These are phyloP conservation scores for Germaria angustata DNA, from an alignment of 2,888 invertebrate species.

Conservation along the genomic window DNA sequence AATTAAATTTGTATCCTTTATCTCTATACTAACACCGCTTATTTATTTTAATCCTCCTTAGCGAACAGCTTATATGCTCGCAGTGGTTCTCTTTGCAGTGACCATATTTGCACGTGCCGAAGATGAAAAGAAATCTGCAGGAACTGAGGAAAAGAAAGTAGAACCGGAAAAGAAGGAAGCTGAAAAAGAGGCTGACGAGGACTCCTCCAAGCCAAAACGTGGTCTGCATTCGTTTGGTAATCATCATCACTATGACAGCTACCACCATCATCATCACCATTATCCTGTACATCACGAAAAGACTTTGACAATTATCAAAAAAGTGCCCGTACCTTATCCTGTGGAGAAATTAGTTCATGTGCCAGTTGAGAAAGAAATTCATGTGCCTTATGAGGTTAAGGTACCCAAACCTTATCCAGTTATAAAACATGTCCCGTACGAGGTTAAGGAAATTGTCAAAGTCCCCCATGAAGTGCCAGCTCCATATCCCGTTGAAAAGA, in stretches of 20 bases:
- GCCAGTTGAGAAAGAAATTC: constrained; percentile 85
- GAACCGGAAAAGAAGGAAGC: constrained; percentile 72
- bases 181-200: constrained; percentile 65
- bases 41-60: constrained; percentile 57
- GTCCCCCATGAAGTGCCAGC: constrained; percentile 89
- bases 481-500: constrained; percentile 89
- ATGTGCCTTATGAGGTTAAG: constrained; percentile 83
- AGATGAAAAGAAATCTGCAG: constrained; percentile 83
- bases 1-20: too few species aligned
- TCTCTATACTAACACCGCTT: background rate
- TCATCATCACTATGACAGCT: constrained; percentile 70
- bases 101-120: constrained; percentile 79
- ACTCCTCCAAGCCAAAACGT: constrained; percentile 86
- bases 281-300: constrained; percentile 82
- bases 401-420: constrained; percentile 88
- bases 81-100: constrained; percentile 83
- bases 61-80: constrained; percentile 80
- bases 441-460: constrained; percentile 89
- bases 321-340: constrained; percentile 86
- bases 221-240: constrained; percentile 83
- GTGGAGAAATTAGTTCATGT: constrained; percentile 84
- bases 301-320: constrained; percentile 87
- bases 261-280: constrained; percentile 77
- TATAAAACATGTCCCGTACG: constrained; percentile 85
- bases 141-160: constrained; percentile 79